A percentile compares a stretch with the other conserved stretches of the same genome.
Conservation (phyloP, 2,113 vertebrate species). For the Raja brachyura region DNA sequence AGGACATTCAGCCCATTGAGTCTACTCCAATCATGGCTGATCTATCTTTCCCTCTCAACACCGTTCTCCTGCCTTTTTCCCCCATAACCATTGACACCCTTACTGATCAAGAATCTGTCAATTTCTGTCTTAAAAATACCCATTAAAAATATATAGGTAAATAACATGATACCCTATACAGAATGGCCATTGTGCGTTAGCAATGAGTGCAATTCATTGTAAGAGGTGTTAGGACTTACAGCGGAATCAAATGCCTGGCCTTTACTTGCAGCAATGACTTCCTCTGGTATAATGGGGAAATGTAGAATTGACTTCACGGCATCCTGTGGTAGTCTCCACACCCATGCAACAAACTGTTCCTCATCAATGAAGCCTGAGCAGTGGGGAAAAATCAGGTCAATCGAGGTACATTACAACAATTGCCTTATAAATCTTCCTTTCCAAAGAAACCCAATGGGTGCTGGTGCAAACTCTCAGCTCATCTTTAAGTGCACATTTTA, state of each 20-base stretch:
- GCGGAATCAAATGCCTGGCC: neutral
- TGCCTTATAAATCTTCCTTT: neutral
- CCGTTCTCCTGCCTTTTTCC: no score
- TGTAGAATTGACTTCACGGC: neutral
- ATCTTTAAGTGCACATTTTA: neutral
- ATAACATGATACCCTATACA: neutral
- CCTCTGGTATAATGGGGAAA: neutral
- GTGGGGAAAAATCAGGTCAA: neutral
- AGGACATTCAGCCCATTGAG: no score
- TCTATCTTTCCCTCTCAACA: no score
- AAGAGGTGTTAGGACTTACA: neutral
- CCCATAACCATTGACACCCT: no score
- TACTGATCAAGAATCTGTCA: no score
- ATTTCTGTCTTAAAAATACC: no score
- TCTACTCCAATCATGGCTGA: no score
- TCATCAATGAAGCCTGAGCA: slow-evolving; percentile 25
- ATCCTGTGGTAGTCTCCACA: neutral
- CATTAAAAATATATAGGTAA: neutral
- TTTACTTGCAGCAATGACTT: slow-evolving; percentile 2
- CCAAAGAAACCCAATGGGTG: neutral
- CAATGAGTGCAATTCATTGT: neutral
- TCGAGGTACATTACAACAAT: neutral
- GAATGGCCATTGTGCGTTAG: neutral
- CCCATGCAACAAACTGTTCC: slow-evolving; percentile 32
- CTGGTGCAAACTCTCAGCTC: neutral